These are phyloP conservation scores for Lutraria lutraria DNA, from an alignment of 2,888 invertebrate species.

Conservation along the genomic window DNA sequence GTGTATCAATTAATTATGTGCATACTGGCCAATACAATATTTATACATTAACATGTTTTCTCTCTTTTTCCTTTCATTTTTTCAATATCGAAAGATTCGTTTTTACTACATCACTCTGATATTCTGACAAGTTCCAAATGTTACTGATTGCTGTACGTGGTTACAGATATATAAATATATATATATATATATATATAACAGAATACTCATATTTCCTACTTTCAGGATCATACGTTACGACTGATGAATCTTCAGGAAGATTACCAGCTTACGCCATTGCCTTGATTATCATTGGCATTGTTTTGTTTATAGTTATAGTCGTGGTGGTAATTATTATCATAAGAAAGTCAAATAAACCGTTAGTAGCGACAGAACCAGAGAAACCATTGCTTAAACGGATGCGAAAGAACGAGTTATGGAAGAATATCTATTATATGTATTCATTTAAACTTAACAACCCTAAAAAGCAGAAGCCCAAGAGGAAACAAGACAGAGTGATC, in stretches of 20 bases:
- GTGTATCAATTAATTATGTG: too few species aligned
- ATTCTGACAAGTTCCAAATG: too few species aligned
- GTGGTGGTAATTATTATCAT: not conserved
- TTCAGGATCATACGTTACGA: not conserved
- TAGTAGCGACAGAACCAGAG: not conserved
- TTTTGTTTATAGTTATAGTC: not conserved
- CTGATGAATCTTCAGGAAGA: not conserved
- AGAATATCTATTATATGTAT: not conserved
- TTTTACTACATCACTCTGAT: too few species aligned
- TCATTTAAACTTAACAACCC: not conserved
- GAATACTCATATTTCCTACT: too few species aligned
- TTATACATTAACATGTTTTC: too few species aligned
- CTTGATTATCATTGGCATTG: not conserved
- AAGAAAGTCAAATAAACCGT: not conserved
- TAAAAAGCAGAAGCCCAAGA: not conserved
- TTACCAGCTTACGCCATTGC: slow-evolving; percentile 4
- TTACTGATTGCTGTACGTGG: too few species aligned
- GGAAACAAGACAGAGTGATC: not conserved
- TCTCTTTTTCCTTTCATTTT: too few species aligned
- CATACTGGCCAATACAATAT: too few species aligned
- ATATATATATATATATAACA: too few species aligned
- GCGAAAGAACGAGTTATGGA: slow-evolving; percentile 4
- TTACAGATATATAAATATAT: too few species aligned
- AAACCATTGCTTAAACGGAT: not conserved
- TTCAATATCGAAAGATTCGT: too few species aligned